Evolutionary conservation across 2,797 vertebrate genomes (phyloP), one percentile per base, ranked within the genome.

Genomic region (Sebastes aleutianus): DNA sequence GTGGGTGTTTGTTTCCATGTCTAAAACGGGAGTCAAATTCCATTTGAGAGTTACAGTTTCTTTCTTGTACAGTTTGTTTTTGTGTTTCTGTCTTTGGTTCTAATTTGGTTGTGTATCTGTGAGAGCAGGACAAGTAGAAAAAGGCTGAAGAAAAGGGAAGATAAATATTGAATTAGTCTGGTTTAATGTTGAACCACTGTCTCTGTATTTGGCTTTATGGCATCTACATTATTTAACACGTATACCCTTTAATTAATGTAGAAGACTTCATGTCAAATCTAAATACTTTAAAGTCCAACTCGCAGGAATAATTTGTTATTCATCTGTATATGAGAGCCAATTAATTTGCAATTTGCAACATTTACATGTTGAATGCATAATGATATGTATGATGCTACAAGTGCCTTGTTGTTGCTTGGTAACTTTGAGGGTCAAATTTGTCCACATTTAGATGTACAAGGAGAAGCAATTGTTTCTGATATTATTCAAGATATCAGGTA

Each of bases 81-180:
- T 20, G 0, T 50, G 3, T 50, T 50, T 50, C 18, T 74, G 20
- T 65, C 20, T 70, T 18, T 53, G 14, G 13, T 56, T 79, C 29
- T 58, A 59, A 70, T 78, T 69, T 70, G n/a, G 26, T 18, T 69
- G 39, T 59, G 24, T 76, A n/a, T 67, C 34, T 85, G 1, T 43
- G 10, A 71, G 27, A 29, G 2, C 5, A 12, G 31, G 12, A 65
- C 10, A 27, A 61, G 29, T 20, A 56, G 57, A 22, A 47, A 22
- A 16, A 57, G 66, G 58, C 22, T 63, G 29, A 81, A 76, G 31
- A 76, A 80, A 70, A 68, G 29, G 62, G 1, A 39, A 26, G 20
- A 34, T 87, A 80, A 59, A 77, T 82, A 71, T 72, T 59, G 24
- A 75, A 68, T 84, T 24, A 39, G n/a, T 34, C 59, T 77, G 39